phyloP scores from a whole-genome alignment of 2,888 invertebrate genomes.

The Pterostichus madidus region DNA sequence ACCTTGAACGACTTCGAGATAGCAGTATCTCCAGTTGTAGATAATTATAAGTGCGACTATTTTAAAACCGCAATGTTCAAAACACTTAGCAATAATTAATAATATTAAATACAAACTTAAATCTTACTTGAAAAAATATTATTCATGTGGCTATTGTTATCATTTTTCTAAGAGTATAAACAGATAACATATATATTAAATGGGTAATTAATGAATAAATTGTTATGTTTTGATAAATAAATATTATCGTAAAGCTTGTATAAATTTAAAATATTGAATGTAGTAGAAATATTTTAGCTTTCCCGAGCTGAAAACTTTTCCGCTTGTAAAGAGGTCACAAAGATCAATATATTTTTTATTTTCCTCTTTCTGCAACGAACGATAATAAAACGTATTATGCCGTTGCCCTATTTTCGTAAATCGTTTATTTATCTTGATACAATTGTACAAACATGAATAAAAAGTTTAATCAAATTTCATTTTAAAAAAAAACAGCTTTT shows the following conservation, averaged over 20 bases:
- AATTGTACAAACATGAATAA: conserved; percentile 40
- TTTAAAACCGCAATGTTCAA: conserved; percentile 14
- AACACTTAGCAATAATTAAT: conserved; percentile 21
- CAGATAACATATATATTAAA: no score
- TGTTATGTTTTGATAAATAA: no score
- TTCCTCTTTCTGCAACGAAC: conserved; percentile 13
- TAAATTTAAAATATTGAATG: no score
- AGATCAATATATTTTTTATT: conserved; percentile 45
- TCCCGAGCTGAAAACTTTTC: not conserved
- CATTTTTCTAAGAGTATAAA: not conserved
- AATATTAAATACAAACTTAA: not conserved
- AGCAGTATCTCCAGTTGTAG: conserved; percentile 17
- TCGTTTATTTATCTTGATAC: conserved; percentile 24
- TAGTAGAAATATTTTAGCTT: no score
- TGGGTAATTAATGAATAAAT: no score
- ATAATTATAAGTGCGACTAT: conserved; percentile 8
- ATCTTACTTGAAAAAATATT: not conserved
- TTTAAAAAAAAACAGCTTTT: not conserved
- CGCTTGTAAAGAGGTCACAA: not conserved
- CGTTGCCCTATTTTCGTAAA: conserved; percentile 41
- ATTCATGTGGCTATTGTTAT: not conserved
- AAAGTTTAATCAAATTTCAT: not conserved
- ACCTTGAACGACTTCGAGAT: conserved; percentile 55
- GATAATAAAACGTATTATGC: conserved; percentile 31
- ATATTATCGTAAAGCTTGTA: no score